phyloP scores from a whole-genome alignment of 2,888 invertebrate genomes.

The Nymphalis polychloros region DNA sequence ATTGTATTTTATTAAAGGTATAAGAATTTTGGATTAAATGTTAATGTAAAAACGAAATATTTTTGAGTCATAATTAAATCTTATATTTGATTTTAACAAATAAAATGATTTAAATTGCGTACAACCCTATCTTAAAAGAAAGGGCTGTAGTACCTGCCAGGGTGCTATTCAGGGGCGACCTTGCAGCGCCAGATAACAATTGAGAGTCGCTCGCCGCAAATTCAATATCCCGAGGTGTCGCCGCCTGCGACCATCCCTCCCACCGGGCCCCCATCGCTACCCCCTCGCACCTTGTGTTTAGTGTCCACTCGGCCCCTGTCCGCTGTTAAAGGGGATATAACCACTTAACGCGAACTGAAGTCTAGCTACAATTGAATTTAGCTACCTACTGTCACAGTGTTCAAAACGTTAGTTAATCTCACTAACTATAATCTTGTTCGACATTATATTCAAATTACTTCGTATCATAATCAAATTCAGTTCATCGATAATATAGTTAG shows the following conservation, averaged over 20 bases:
- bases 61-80: neutral
- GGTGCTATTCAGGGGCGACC: constrained; percentile 64
- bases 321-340: constrained; percentile 71
- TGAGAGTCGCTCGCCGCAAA: constrained; percentile 74
- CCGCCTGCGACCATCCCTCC: constrained; percentile 49
- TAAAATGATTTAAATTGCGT: constrained; percentile 28
- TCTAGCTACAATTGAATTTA: constrained; percentile 77
- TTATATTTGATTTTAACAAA: neutral
- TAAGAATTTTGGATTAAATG: no score
- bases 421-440: constrained; percentile 22
- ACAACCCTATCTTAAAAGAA: constrained; percentile 68
- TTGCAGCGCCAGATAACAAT: constrained; percentile 79
- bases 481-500: no score
- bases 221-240: constrained; percentile 80
- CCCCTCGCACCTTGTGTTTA: constrained; percentile 63
- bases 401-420: constrained; percentile 53
- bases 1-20: no score
- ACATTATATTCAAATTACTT: constrained; percentile 3
- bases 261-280: constrained; percentile 27
- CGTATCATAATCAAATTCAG: no score
- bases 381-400: constrained; percentile 51
- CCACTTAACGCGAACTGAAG: constrained; percentile 78
- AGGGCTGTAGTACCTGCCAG: constrained; percentile 71
- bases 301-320: constrained; percentile 66
- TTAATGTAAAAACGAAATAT: no score